These are phyloP conservation scores for Lethrus apterus DNA, from an alignment of 1,140 invertebrate species.

Conservation along the genomic window DNA sequence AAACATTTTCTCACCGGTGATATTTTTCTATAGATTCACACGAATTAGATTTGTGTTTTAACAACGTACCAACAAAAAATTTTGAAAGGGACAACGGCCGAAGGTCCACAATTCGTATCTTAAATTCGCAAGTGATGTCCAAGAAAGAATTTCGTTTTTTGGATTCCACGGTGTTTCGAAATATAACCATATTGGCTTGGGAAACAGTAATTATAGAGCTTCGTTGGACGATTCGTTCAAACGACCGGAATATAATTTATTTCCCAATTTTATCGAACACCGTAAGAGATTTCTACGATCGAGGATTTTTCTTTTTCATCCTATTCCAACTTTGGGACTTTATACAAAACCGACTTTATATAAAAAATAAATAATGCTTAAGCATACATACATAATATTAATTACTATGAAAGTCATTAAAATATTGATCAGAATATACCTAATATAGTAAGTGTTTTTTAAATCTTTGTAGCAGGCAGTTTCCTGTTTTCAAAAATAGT, in stretches of 20 bases:
- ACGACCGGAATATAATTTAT: constrained; percentile 69
- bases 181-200: constrained; percentile 68
- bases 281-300: constrained; percentile 52
- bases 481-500: no score
- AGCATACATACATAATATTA: no score
- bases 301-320: no score
- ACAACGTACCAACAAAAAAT: constrained; percentile 70
- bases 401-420: no score
- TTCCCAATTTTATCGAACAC: constrained; percentile 64
- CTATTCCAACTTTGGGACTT: no score
- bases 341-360: no score
- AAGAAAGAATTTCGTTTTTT: constrained; percentile 67
- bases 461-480: no score
- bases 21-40: constrained; percentile 55
- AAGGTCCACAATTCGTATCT: constrained; percentile 70
- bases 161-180: constrained; percentile 58
- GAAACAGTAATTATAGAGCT: constrained; percentile 73
- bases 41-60: constrained; percentile 73
- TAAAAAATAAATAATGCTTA: no score
- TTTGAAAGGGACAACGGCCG: constrained; percentile 70
- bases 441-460: no score
- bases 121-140: constrained; percentile 77
- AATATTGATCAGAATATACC: no score
- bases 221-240: constrained; percentile 64
- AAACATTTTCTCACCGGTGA: no score